phyloP scores from a whole-genome alignment of 2,113 vertebrate species.

The Oophaga pumilio region DNA sequence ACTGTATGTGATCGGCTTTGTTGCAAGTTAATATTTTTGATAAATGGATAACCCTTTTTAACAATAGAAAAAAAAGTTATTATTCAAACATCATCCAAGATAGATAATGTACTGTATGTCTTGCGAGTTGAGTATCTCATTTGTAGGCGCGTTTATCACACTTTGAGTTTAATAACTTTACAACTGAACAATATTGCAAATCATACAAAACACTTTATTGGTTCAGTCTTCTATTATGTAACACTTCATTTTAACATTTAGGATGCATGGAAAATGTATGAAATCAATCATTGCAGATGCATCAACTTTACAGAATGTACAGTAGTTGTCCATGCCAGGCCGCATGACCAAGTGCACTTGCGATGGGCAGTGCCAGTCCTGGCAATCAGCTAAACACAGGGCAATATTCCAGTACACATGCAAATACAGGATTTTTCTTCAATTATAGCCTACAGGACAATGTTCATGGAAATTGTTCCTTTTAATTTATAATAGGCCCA shows the following conservation, averaged over 20 bases:
- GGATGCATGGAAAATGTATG: not conserved
- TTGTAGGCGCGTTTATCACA: constrained; percentile 1
- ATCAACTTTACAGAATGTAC: not conserved
- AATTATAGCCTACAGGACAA: not conserved
- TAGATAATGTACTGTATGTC: not conserved
- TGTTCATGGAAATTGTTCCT: not conserved
- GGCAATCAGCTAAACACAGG: not conserved
- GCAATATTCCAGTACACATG: not conserved
- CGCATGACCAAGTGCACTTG: not conserved
- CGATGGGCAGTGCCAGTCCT: not conserved
- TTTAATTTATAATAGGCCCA: too few species aligned
- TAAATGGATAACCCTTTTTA: too few species aligned
- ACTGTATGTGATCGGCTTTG: too few species aligned
- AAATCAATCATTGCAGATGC: not conserved
- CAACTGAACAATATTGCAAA: not conserved
- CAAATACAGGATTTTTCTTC: not conserved
- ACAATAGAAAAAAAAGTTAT: constrained; percentile 61
- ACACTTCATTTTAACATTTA: not conserved
- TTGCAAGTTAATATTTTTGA: too few species aligned
- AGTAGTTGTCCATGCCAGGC: not conserved
- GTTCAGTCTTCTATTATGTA: not conserved
- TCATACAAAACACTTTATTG: constrained; percentile 1
- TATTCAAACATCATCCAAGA: constrained; percentile 39
- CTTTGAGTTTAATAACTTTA: not conserved
- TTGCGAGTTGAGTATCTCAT: constrained; percentile 58